These are phyloP conservation scores for Blennius ocellaris DNA, from an alignment of 2,113 vertebrate species.

Conservation along the genomic window DNA sequence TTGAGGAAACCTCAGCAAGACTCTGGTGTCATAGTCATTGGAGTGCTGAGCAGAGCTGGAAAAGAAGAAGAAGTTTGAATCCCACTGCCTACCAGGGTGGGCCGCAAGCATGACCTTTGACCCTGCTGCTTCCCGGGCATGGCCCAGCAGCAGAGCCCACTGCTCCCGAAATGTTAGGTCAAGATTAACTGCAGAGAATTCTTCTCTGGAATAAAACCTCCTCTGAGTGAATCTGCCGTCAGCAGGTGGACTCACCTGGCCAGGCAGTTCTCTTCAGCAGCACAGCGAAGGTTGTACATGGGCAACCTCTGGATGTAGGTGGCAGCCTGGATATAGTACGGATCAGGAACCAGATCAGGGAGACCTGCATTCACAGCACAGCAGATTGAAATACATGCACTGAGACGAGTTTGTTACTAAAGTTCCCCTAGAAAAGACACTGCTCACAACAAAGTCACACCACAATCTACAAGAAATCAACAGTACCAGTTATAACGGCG, in stretches of 20 bases:
- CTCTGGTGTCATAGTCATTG: constrained; percentile 92
- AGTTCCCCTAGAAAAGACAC: too few relatives aligned
- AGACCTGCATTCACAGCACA: constrained; percentile 85
- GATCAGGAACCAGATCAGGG: constrained; percentile 95
- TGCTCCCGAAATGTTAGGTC: too few relatives aligned
- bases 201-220: not conserved
- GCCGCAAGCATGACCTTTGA: too few relatives aligned
- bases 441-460: too few relatives aligned
- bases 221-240: not conserved
- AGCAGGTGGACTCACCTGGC: constrained; percentile 84
- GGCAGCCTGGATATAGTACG: constrained; percentile 93
- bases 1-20: constrained; percentile 93
- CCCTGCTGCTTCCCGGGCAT: too few relatives aligned
- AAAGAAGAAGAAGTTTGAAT: not conserved
- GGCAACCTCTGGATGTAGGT: constrained; percentile 92
- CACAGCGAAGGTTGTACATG: constrained; percentile 96
- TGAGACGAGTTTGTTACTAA: too few relatives aligned
- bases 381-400: too few relatives aligned
- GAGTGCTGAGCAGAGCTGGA: constrained; percentile 87
- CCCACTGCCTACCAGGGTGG: too few relatives aligned
- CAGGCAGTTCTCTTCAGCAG: constrained; percentile 96
- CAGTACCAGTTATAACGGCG: too few relatives aligned
- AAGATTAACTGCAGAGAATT: too few relatives aligned
- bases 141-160: too few relatives aligned
- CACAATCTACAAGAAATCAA: too few relatives aligned